Percentiles rank a stretch among this genome's conserved stretches.
These are phyloP conservation scores for Tuberolachnus salignus DNA, from an alignment of 2,888 invertebrate genomes.

Conservation along the genomic window DNA sequence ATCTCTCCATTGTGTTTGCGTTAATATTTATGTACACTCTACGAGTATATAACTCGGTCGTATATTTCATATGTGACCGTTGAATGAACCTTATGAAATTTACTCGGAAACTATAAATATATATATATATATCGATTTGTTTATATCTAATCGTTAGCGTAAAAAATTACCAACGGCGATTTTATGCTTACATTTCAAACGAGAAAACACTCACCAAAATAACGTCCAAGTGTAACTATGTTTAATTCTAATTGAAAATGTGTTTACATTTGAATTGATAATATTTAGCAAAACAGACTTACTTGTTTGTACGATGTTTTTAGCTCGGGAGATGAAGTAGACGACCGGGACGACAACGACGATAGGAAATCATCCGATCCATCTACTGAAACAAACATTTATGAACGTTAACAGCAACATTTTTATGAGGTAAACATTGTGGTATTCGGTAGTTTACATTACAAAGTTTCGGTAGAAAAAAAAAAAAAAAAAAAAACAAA, in stretches of 20 bases:
- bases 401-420: not conserved
- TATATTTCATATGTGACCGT: not conserved
- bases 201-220: not conserved
- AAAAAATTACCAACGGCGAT: not conserved
- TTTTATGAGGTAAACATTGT: not conserved
- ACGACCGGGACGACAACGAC: conserved; percentile 56
- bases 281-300: not conserved
- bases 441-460: not conserved
- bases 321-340: conserved; percentile 57
- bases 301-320: conserved; percentile 56
- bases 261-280: not conserved
- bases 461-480: not conserved
- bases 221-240: not conserved
- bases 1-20: too few relatives aligned
- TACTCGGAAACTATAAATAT: not conserved
- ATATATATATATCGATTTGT: not conserved
- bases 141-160: not conserved
- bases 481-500: not conserved
- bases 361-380: conserved; percentile 45
- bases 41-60: not conserved
- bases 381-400: conserved; percentile 37
- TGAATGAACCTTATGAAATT: not conserved
- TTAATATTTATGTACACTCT: not conserved
- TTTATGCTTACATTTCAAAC: not conserved
- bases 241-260: too few relatives aligned